A percentile compares a stretch with the other conserved stretches of the same genome.
phyloP scores from a whole-genome alignment of 2,888 invertebrate species.

The Aphidoletes aphidimyza region DNA sequence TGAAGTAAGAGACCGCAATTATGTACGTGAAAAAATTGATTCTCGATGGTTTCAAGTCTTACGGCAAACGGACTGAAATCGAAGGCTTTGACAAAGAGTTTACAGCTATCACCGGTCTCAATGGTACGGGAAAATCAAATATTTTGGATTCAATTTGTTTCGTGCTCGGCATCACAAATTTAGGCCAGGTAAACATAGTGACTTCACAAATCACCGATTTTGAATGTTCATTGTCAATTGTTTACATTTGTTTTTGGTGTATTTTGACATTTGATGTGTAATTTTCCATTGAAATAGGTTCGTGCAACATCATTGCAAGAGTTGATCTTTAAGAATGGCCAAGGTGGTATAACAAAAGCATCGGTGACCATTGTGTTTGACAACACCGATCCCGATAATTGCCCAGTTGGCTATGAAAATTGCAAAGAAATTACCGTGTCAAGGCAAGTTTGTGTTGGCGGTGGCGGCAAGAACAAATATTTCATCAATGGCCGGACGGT shows the following conservation, averaged over 20 bases:
- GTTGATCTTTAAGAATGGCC: constrained; percentile 97
- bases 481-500: constrained; percentile 92
- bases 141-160: constrained; percentile 98
- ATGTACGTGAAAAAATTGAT: constrained; percentile 95
- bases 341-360: constrained; percentile 94
- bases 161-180: constrained; percentile 92
- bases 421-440: constrained; percentile 92
- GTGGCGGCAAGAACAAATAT: constrained; percentile 87
- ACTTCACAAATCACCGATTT: background rate
- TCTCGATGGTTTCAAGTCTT: constrained; percentile 98
- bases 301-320: constrained; percentile 91
- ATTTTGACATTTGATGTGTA: background rate
- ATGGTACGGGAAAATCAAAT: constrained; percentile 98
- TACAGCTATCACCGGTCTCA: constrained; percentile 97
- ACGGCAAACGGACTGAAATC: constrained; percentile 91
- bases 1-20: background rate
- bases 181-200: constrained; percentile 82
- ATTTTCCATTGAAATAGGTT: constrained; percentile 72
- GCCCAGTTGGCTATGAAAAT: constrained; percentile 92
- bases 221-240: background rate
- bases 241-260: background rate
- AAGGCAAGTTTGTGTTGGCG: constrained; percentile 85
- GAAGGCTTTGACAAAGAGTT: constrained; percentile 93
- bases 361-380: constrained; percentile 96
- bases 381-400: constrained; percentile 81